Evolutionary conservation across 2,888 invertebrate genomes (phyloP).

Genomic region (Bruchidius siliquastri): DNA sequence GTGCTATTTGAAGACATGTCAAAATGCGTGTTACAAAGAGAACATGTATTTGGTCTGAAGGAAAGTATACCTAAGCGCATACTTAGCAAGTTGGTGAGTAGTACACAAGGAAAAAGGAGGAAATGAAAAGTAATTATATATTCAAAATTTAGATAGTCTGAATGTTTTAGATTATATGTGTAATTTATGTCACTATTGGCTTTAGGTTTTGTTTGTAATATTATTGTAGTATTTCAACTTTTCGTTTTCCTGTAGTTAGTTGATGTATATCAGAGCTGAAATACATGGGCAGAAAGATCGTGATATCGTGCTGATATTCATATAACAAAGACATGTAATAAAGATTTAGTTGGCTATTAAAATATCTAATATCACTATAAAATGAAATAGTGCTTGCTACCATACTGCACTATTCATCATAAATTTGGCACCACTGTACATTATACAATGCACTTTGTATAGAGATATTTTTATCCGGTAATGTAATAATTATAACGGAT

Average conservation of each 20-base stretch:
- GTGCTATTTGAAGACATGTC: conserved; percentile 52
- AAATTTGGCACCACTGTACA: too few species aligned
- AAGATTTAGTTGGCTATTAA: too few species aligned
- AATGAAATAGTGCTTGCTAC: too few species aligned
- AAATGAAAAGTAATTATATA: conserved; percentile 11
- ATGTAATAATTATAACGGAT: too few species aligned
- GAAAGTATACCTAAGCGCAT: conserved; percentile 58
- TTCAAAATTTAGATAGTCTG: conserved; percentile 6
- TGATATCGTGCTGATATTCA: too few species aligned
- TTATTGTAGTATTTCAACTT: conserved; percentile 1
- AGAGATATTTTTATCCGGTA: too few species aligned
- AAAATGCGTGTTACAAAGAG: conserved; percentile 48
- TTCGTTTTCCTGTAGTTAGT: conserved; percentile 1
- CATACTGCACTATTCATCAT: too few species aligned
- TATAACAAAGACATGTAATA: too few species aligned
- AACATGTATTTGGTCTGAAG: conserved; percentile 51
- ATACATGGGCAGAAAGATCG: background rate
- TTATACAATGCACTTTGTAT: too few species aligned
- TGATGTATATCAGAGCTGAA: background rate
- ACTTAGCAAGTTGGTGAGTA: conserved; percentile 48
- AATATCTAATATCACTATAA: too few species aligned
- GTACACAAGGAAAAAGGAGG: conserved; percentile 6
- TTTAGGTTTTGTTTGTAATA: background rate
- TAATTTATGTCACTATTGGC: background rate
- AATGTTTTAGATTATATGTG: too few species aligned